Base-by-base conservation (phyloP, 2,797 vertebrate genomes). In the Zalophus californianus region DNA sequence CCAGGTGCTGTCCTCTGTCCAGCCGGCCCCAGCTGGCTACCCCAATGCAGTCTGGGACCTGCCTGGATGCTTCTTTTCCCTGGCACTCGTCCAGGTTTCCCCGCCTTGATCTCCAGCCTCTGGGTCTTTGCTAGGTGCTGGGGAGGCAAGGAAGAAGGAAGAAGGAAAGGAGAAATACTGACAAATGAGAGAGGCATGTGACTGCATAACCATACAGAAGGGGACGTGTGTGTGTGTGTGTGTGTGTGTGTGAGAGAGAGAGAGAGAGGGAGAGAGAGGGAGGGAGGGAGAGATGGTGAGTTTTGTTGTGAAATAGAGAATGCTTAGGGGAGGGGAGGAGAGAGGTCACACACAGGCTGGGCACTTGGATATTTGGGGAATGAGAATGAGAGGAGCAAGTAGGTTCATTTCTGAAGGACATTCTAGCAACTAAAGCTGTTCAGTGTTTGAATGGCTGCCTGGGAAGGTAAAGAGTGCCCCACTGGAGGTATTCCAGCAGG, bases 81-180 rank as follows among this genome's bases (percentile, higher is more conserved):
- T 89, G 64, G 66, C 44, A 58, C 27, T 77, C 83, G 62, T 92
- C 73, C 80, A 92, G 72, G 54, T n/a, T 91, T 95, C 79, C 52
- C 68, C 29, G 2, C 62, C 79, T 64, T 79, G 35, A 62, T 84
- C 80, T 87, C 64, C 66, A 96, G 78, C 18, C 62, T 86, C 60
- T 4, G 29, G 48, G 70, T 21, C 85, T 90, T 91, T 90, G 60
- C 35, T 77, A 94, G 82, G 52, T 87, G 64, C 86, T 77, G 56
- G 41, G 84, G 94, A 79, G 86, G 20, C 66, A 86, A 84, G 23
- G 48, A 86, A 54, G 52, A 72, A 89, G 72, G 44, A 18, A 56
- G 79, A 94, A 38, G 29, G 16, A 84, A 88, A 73, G 13, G 14
- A 66, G 70, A 56, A 23, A 41, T 62, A 25, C 44, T 27, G 41